These are phyloP conservation scores for Ecdyonurus torrentis DNA, from an alignment of 2,888 invertebrate species.

Conservation along the genomic window DNA sequence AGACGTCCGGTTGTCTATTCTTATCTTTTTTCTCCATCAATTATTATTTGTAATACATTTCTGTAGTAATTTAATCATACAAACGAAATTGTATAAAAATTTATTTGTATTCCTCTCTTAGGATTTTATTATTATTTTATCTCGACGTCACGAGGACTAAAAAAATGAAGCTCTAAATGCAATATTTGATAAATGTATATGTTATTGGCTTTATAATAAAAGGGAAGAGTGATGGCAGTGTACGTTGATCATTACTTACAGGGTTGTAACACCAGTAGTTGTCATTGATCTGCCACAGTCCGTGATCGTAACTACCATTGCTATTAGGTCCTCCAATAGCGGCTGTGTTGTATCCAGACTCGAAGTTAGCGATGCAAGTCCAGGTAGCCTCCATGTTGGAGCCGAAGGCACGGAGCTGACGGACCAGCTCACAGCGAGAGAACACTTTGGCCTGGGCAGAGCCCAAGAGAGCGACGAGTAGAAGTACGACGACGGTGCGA, in stretches of 20 bases:
- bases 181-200: too few species aligned
- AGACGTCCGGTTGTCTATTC: too few species aligned
- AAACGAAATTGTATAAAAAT: too few species aligned
- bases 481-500: background rate
- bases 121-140: too few species aligned
- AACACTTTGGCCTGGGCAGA: background rate
- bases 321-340: conserved; percentile 28
- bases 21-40: too few species aligned
- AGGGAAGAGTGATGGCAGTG: too few species aligned
- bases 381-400: conserved; percentile 14
- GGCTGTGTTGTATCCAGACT: conserved; percentile 32
- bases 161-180: too few species aligned
- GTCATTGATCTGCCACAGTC: conserved; percentile 25
- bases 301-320: conserved; percentile 35
- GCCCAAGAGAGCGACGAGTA: background rate
- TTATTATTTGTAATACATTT: too few species aligned
- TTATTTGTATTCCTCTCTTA: too few species aligned
- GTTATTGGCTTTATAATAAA: too few species aligned
- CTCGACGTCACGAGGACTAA: too few species aligned
- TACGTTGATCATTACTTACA: background rate
- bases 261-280: background rate
- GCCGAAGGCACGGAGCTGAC: background rate
- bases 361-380: conserved; percentile 34
- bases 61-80: too few species aligned
- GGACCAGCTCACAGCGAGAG: background rate